Conservation (phyloP, 1,140 invertebrate genomes). For the Papilio polyxenes region DNA sequence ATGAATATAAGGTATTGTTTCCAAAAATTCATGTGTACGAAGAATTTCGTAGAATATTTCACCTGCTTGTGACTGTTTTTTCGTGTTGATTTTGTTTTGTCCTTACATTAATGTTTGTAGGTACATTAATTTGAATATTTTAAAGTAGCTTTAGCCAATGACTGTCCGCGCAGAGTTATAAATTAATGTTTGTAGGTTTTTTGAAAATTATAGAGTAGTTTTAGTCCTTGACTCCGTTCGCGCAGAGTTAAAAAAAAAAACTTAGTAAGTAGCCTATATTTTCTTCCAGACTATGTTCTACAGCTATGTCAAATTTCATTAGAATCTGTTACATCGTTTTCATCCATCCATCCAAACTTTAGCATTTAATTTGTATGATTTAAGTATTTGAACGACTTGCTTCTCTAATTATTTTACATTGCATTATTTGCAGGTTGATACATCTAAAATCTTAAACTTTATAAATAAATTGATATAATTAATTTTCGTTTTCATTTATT, state of each 20-base stretch:
- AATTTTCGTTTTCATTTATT: conserved; percentile 1
- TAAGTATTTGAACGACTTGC: not conserved
- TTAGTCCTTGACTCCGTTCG: too few species aligned
- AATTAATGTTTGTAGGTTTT: not conserved
- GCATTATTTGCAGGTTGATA: conserved; percentile 28
- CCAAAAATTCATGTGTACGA: not conserved
- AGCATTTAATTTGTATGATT: not conserved
- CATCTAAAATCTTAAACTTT: conserved; percentile 25
- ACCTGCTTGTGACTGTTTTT: not conserved
- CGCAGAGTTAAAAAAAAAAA: too few species aligned
- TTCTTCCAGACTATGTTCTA: too few species aligned
- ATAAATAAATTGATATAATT: conserved; percentile 28
- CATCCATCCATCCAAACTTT: too few species aligned
- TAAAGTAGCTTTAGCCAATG: too few species aligned
- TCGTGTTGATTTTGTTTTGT: not conserved
- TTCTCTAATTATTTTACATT: not conserved
- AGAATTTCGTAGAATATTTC: not conserved
- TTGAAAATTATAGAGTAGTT: not conserved
- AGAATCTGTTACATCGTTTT: too few species aligned
- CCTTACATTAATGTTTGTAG: not conserved
- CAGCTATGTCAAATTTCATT: too few species aligned
- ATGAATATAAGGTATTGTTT: conserved; percentile 58
- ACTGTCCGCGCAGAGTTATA: too few species aligned
- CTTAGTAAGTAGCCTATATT: too few species aligned
- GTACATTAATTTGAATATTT: not conserved